Evolutionary conservation across 35 echinoderm and acorn worm genomes (phyloP).

Genomic region (Heliocidaris tuberculata): DNA sequence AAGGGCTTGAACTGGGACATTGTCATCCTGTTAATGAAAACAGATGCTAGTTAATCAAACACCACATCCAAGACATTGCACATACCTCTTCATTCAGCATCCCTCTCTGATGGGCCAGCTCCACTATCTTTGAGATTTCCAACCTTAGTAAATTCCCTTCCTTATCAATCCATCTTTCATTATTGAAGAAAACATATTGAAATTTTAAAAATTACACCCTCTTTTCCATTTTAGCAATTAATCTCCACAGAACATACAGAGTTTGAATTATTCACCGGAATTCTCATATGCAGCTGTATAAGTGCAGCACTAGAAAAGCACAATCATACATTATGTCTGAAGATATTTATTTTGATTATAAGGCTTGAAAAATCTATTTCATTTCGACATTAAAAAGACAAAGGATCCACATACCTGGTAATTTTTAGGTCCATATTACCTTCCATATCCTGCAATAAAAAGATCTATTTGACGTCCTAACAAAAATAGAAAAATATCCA

Average conservation of each 20-base stretch:
- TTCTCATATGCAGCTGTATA: not conserved
- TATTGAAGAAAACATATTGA: no score
- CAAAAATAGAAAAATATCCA: constrained; percentile 24
- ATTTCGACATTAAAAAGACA: not conserved
- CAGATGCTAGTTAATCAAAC: not conserved
- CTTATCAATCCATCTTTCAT: not conserved
- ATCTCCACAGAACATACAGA: not conserved
- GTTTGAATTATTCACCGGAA: not conserved
- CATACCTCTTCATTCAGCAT: not conserved
- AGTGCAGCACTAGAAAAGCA: not conserved
- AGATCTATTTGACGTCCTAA: constrained; percentile 28
- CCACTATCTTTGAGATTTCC: not conserved
- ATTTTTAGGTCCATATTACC: not conserved
- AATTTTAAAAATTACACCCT: no score
- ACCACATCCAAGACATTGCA: not conserved
- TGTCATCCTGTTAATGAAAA: constrained; percentile 1
- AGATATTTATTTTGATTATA: no score
- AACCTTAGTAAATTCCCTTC: not conserved
- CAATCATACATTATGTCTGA: no score
- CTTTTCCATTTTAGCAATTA: not conserved
- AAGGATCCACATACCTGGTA: constrained; percentile 32
- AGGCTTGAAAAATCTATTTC: not conserved
- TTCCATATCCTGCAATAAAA: constrained; percentile 43
- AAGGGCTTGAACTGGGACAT: not conserved
- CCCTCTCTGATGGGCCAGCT: not conserved